Evolutionary conservation across 2,113 vertebrate species (phyloP).

Genomic region (Leptodactylus fuscus): DNA sequence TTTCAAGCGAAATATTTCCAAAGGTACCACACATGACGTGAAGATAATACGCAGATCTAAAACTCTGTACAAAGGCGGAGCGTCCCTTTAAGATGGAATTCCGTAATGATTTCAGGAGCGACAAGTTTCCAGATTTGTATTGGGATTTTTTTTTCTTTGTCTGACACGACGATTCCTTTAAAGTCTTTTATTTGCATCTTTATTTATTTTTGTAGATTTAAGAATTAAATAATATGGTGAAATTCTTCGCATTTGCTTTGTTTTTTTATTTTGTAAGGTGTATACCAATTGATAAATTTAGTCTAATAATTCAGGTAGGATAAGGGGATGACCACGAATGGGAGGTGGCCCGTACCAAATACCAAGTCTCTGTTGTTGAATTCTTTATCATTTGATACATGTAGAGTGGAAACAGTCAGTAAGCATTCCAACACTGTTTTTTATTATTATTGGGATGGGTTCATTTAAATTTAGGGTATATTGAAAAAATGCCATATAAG

Average conservation of each 20-base stretch:
- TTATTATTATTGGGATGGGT: not conserved
- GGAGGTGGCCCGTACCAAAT: too few relatives aligned
- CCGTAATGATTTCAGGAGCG: too few relatives aligned
- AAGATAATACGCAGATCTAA: too few relatives aligned
- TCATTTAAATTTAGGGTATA: not conserved
- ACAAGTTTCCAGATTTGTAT: too few relatives aligned
- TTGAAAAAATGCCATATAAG: not conserved
- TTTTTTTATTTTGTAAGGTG: not conserved
- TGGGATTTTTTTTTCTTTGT: not conserved
- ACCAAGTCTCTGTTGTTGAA: too few relatives aligned
- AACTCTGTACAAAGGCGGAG: too few relatives aligned
- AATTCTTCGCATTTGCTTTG: not conserved
- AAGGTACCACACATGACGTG: too few relatives aligned
- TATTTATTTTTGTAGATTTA: conserved; percentile 39
- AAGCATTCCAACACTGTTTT: not conserved
- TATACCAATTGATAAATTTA: too few relatives aligned
- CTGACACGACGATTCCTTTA: not conserved
- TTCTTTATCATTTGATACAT: too few relatives aligned
- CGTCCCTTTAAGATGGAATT: not conserved
- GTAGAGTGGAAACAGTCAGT: not conserved
- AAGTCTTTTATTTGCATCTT: conserved; percentile 2
- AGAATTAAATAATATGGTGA: not conserved
- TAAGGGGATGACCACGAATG: too few relatives aligned
- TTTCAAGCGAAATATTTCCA: too few relatives aligned
- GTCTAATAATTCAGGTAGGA: too few relatives aligned